Conservation (phyloP, 1,140 invertebrate genomes). For the Caenorhabditis inopinata region DNA sequence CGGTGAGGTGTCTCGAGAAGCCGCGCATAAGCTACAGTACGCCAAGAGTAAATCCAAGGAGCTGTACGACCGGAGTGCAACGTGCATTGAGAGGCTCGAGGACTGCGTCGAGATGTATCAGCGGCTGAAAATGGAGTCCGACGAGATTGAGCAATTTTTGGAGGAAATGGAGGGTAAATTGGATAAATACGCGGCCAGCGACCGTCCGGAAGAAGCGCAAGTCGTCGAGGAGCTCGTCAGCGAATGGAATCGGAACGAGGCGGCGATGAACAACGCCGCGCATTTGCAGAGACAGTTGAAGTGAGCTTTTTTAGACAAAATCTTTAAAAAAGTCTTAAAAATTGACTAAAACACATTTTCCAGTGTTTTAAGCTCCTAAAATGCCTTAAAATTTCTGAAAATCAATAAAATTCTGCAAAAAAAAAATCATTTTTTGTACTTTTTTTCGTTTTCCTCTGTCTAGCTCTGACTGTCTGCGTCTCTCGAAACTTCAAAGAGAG, state of each 20-base stretch:
- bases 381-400: no score
- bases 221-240: conserved; percentile 13
- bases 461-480: no score
- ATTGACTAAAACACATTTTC: no score
- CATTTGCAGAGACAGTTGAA: conserved; percentile 42
- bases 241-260: conserved; percentile 42
- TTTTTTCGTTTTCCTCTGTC: no score
- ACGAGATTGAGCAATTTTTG: conserved; percentile 34
- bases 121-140: neutral
- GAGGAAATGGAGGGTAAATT: conserved; percentile 36
- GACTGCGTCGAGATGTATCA: conserved; percentile 34
- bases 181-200: conserved; percentile 26
- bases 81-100: conserved; percentile 29
- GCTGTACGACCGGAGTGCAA: neutral
- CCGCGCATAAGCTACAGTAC: conserved; percentile 26
- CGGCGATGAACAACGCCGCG: conserved; percentile 47
- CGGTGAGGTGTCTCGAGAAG: neutral
- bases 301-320: neutral
- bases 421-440: no score
- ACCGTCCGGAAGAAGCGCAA: neutral
- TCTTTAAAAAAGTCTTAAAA: no score
- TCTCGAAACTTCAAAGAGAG: no score
- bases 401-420: no score
- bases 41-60: conserved; percentile 31
- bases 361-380: no score